These are phyloP conservation scores for Drosophila sp. DNA, from an alignment of 1,140 invertebrate species.

Conservation along the genomic window DNA sequence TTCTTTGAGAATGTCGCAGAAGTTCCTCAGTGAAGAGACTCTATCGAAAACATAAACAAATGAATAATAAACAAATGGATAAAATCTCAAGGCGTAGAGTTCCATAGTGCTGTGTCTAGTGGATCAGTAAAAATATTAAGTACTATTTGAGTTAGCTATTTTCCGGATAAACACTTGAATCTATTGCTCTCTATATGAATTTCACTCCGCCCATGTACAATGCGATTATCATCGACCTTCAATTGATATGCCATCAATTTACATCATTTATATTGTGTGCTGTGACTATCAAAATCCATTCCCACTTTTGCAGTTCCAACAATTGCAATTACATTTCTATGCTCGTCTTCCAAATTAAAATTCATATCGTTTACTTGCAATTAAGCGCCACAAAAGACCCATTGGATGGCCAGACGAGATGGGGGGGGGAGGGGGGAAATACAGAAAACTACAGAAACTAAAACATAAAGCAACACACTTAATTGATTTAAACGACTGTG, in stretches of 20 bases:
- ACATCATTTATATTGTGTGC: neutral
- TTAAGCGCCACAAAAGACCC: neutral
- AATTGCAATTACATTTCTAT: conserved; percentile 13
- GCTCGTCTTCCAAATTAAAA: conserved; percentile 4
- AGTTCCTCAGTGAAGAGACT: too few relatives aligned
- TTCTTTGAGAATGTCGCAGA: too few relatives aligned
- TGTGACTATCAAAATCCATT: neutral
- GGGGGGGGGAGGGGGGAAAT: neutral
- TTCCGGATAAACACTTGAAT: too few relatives aligned
- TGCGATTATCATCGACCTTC: neutral
- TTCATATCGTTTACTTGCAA: conserved; percentile 10
- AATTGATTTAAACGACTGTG: conserved; percentile 5
- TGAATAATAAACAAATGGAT: too few relatives aligned
- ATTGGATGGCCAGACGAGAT: too few relatives aligned
- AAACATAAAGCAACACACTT: conserved; percentile 3
- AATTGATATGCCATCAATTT: neutral
- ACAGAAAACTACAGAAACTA: conserved; percentile 1
- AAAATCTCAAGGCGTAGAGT: too few relatives aligned
- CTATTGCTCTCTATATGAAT: too few relatives aligned
- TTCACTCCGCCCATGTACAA: neutral
- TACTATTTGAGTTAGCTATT: too few relatives aligned
- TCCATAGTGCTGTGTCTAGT: too few relatives aligned
- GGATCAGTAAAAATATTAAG: too few relatives aligned
- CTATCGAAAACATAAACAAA: too few relatives aligned
- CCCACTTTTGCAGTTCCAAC: neutral